Base-by-base conservation (phyloP, 2,113 vertebrate species). In the Ceratotherium simum region DNA sequence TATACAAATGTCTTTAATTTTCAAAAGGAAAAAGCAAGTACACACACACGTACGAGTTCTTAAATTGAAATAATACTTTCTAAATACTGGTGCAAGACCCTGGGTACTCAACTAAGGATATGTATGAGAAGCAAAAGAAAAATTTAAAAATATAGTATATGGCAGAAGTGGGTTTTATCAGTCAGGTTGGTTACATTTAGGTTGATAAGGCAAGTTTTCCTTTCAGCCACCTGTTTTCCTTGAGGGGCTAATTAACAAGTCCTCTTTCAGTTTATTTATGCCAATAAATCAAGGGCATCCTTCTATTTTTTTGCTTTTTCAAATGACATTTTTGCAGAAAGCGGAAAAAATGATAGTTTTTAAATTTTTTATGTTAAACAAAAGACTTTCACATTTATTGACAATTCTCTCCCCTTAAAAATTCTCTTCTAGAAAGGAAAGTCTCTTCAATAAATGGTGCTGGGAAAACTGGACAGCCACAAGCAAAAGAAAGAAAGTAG, bases 331-430 rank as follows among this genome's bases (percentile, higher is more conserved):
- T 93, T 56, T 51, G 9, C 21, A 85, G 25, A 72, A 83, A 54
- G 3, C 33, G 3, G 4, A 20, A 42, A 9, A 80, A 67, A 21
- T 48, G 11, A 6, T 60, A 92, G 8, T 39, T 48, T 73, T 91
- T 13, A 70, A 70, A 72, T 58, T 33, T 65, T 54, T 51, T 51
- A 78, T 73, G 42, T 70, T 86, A 96, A 96, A 81, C 51, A 51
- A 16, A 62, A 93, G 42, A 81, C 36, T 48, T 56, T 56, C 94
- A 90, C 54, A 93, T 18, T 65, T 65, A 88, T 25, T 62, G 64
- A 93, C n/a, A 93, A 75, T 75, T 85, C 16, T 92, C 17, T 83
- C 39, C 69, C 7, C 70, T 73, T 83, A 96, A 91, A 95, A 89
- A 69, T 62, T 65, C n/a, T 92, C 65, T 48, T 48, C 48, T 11